A percentile compares a stretch with the other conserved stretches of the same genome.
phyloP scores from a whole-genome alignment of 1,140 invertebrate species.

The Papilio aristodemus region DNA sequence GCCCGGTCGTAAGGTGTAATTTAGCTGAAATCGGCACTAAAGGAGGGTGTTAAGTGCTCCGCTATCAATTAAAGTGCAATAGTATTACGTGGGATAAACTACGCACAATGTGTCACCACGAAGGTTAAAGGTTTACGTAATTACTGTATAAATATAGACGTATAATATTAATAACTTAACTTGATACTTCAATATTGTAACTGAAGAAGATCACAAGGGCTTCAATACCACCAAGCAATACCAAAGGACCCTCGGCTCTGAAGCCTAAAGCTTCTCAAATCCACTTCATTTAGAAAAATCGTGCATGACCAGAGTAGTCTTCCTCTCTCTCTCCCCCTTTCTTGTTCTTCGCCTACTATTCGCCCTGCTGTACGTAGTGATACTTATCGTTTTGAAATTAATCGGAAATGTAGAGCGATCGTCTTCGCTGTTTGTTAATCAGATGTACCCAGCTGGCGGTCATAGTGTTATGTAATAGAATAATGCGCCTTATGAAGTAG shows the following conservation, averaged over 20 bases:
- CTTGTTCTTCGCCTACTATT: too few relatives aligned
- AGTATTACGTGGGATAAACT: slow-evolving; percentile 16
- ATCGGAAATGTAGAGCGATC: not conserved
- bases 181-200: too few relatives aligned
- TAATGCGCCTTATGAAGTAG: not conserved
- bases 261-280: too few relatives aligned
- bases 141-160: not conserved
- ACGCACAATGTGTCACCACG: not conserved
- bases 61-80: slow-evolving; percentile 22
- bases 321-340: too few relatives aligned
- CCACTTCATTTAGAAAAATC: too few relatives aligned
- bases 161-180: too few relatives aligned
- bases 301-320: too few relatives aligned
- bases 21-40: slow-evolving; percentile 18
- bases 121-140: slow-evolving; percentile 2
- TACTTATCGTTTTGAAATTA: too few relatives aligned
- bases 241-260: too few relatives aligned
- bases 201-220: too few relatives aligned
- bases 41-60: slow-evolving; percentile 17
- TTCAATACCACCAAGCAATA: too few relatives aligned
- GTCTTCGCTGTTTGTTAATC: not conserved
- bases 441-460: not conserved
- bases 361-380: too few relatives aligned
- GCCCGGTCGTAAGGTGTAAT: slow-evolving; percentile 13
- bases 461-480: not conserved